These are phyloP conservation scores for Drosophila melanica DNA, from an alignment of 1,140 invertebrate genomes.

Conservation along the genomic window DNA sequence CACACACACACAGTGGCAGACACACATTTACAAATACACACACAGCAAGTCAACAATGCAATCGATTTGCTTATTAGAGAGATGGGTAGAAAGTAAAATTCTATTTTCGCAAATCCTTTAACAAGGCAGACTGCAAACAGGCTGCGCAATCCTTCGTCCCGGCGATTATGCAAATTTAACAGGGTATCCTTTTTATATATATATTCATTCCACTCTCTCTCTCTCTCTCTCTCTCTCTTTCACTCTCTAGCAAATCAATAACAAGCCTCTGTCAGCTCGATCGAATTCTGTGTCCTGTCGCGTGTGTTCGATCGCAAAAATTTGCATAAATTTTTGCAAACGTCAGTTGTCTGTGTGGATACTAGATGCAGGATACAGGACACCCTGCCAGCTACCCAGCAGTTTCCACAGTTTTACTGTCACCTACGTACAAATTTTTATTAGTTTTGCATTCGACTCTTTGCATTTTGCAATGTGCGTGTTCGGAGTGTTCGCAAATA, in stretches of 20 bases:
- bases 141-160: constrained; percentile 22
- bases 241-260: constrained; percentile 57
- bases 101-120: constrained; percentile 77
- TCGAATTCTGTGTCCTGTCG: constrained; percentile 38
- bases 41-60: constrained; percentile 71
- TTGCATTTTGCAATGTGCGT: constrained; percentile 69
- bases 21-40: constrained; percentile 23
- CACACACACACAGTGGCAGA: constrained; percentile 26
- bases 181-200: constrained; percentile 46
- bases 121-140: constrained; percentile 54
- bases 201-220: background rate
- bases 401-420: constrained; percentile 36
- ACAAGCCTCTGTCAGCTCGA: constrained; percentile 53
- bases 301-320: constrained; percentile 57
- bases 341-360: constrained; percentile 14
- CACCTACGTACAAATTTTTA: constrained; percentile 68
- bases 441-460: constrained; percentile 65
- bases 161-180: constrained; percentile 78
- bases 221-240: constrained; percentile 2
- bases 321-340: constrained; percentile 67
- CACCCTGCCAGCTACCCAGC: constrained; percentile 20
- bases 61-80: constrained; percentile 65
- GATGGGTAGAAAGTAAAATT: constrained; percentile 49
- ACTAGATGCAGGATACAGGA: constrained; percentile 6
- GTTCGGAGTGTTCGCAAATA: constrained; percentile 64